Conservation (phyloP, 2,797 vertebrate genomes). For the Tamandua tetradactyla region DNA sequence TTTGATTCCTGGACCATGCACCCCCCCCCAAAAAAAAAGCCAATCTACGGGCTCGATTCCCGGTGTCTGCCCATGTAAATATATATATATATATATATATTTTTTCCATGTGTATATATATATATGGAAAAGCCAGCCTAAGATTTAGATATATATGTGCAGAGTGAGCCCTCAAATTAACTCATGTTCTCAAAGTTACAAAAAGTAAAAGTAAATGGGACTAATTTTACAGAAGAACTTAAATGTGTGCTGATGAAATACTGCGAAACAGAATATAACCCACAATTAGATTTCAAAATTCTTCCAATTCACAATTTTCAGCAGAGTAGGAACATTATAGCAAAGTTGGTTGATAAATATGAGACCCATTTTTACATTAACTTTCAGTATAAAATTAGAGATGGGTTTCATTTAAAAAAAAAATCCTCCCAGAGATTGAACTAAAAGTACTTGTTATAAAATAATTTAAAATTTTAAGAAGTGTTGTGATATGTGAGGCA, state of each 20-base stretch:
- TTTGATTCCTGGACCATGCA: too few species aligned
- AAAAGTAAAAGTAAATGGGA: constrained; percentile 27
- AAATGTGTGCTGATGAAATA: background rate
- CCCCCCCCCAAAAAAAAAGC: too few species aligned
- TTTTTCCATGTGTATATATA: too few species aligned
- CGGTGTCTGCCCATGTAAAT: too few species aligned
- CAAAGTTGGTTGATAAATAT: constrained; percentile 31
- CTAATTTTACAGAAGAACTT: constrained; percentile 41
- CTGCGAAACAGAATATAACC: constrained; percentile 41
- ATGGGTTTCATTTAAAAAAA: constrained; percentile 35
- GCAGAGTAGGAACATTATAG: constrained; percentile 33
- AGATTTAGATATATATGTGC: constrained; percentile 71
- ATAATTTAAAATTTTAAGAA: constrained; percentile 16
- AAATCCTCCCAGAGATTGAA: constrained; percentile 34
- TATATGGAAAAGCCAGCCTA: constrained; percentile 59
- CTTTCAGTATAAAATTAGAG: constrained; percentile 49
- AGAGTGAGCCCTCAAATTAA: constrained; percentile 54
- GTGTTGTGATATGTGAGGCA: background rate
- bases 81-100: too few species aligned
- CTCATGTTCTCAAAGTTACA: constrained; percentile 65
- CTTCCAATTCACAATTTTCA: constrained; percentile 42
- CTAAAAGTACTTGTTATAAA: constrained; percentile 46
- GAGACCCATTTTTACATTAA: constrained; percentile 59
- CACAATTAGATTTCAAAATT: constrained; percentile 47
- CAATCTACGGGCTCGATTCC: too few species aligned